Conservation (phyloP, 64 coral and sea anemone species). For the Stichodactyla mertensii region DNA sequence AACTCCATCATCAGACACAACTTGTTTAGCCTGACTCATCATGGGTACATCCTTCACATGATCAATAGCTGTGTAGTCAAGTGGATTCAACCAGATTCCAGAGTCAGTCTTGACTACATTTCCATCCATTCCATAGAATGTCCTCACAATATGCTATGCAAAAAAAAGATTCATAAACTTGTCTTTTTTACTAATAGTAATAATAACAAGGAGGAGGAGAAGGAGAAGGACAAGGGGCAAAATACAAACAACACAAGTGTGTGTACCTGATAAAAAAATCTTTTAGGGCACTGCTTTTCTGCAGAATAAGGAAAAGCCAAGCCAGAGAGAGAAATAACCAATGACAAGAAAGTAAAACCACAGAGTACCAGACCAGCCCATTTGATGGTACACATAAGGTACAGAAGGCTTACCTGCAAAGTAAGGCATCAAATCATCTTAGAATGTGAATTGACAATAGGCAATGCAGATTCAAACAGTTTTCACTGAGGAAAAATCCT, state of each 20-base stretch:
- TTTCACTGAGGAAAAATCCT: too few relatives aligned
- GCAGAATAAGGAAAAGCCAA: slow-evolving; percentile 85
- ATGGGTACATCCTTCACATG: slow-evolving; percentile 55
- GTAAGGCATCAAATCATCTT: neutral
- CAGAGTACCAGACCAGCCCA: slow-evolving; percentile 40
- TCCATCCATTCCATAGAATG: slow-evolving; percentile 59
- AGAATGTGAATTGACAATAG: neutral
- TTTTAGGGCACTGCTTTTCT: slow-evolving; percentile 79
- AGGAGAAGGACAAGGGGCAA: neutral
- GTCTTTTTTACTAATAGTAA: neutral
- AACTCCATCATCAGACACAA: slow-evolving; percentile 39
- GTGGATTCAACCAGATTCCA: slow-evolving; percentile 83
- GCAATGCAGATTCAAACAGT: too few relatives aligned
- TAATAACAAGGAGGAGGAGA: neutral
- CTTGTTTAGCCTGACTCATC: slow-evolving; percentile 47
- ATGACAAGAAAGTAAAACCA: slow-evolving; percentile 41
- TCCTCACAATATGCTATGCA: slow-evolving; percentile 69
- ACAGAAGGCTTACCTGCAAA: slow-evolving; percentile 72
- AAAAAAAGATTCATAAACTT: neutral
- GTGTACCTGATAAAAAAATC: slow-evolving; percentile 86
- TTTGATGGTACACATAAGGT: slow-evolving; percentile 60
- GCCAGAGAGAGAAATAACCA: slow-evolving; percentile 47
- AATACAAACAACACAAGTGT: neutral
- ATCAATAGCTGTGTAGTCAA: slow-evolving; percentile 67
- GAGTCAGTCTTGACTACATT: slow-evolving; percentile 57